Evolutionary conservation across 2,113 vertebrate species (phyloP), one percentile per base, ranked within the genome.

Genomic region (Macroglossus sobrinus): DNA sequence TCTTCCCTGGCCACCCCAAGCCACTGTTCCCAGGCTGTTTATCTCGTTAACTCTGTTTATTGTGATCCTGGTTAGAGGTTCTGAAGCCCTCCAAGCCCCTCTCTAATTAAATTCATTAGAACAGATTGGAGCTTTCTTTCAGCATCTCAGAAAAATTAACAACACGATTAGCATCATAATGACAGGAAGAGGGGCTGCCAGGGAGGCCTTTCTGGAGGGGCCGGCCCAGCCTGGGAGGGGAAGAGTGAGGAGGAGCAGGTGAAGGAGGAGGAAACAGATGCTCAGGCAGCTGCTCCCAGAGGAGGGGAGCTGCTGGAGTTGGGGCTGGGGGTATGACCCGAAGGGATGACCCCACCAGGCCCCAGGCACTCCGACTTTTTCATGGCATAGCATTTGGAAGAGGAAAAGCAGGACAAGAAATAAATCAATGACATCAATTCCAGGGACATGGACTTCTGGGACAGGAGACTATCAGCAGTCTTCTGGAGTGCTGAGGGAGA

Each of bases 81-180:
- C 96, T 95, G 96, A 95, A 95, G 96, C 84, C 94, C 96, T 98
- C 95, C 97, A 98, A 98, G 97, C 98, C 98, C 97, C 57, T 97
- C 97, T 97, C 93, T 98, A 66, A 98, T 98, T 98, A 98, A 98
- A 99, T 98, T 98, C 96, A 59, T 97, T 97, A 98, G 92, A 98
- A 98, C 98, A 96, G 98, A 97, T 97, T 95, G 97, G 1, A 3
- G 85, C 97, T 97, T 98, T 97, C 98, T 97, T 98, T 98, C 96
- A 78, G 94, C 91, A 89, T 95, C 94, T 98, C 79, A 82, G 96
- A 93, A 95, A 95, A 95, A 95, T 91, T 38, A 92, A 84, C 59
- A 75, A 88, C 96, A 97, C 38, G 38, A 22, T 98, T 97, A 98
- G 92, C 96, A 92, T 97, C 95, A 97, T 95, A 98, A 96, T 82